A percentile compares a stretch with the other conserved stretches of the same genome.
These are phyloP conservation scores for Coptotermes formosanus DNA, from an alignment of 1,140 invertebrate genomes.

Conservation along the genomic window DNA sequence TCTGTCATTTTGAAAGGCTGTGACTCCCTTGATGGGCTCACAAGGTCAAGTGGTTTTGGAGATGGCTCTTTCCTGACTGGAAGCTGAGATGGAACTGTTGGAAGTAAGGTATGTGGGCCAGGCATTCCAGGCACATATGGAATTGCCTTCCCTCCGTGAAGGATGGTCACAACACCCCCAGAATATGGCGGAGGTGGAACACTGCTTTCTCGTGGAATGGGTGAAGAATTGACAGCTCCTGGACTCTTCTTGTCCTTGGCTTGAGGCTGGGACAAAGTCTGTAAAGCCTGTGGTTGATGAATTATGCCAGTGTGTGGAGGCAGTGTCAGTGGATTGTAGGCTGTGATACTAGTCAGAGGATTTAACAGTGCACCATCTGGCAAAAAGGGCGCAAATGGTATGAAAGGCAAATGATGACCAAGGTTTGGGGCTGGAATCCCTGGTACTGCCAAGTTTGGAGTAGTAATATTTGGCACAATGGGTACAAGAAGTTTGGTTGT, in stretches of 20 bases:
- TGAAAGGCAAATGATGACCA: slow-evolving; percentile 30
- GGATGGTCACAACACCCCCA: slow-evolving; percentile 39
- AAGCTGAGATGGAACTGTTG: neutral
- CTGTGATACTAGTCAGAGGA: slow-evolving; percentile 58
- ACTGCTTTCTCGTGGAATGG: neutral
- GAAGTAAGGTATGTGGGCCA: slow-evolving; percentile 63
- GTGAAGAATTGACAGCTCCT: neutral
- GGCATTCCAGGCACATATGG: slow-evolving; percentile 84
- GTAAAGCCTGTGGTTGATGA: neutral
- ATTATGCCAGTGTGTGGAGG: slow-evolving; percentile 36
- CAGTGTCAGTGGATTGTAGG: slow-evolving; percentile 68
- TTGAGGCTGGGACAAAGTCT: neutral
- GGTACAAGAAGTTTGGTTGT: slow-evolving; percentile 58
- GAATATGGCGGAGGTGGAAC: neutral
- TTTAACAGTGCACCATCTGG: slow-evolving; percentile 43
- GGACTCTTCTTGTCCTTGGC: slow-evolving; percentile 8
- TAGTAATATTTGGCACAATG: slow-evolving; percentile 57
- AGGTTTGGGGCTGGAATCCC: slow-evolving; percentile 40
- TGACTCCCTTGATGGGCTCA: slow-evolving; percentile 39
- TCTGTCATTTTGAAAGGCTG: slow-evolving; percentile 31
- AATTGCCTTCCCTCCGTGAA: slow-evolving; percentile 68
- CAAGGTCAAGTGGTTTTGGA: slow-evolving; percentile 46
- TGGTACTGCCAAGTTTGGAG: slow-evolving; percentile 55
- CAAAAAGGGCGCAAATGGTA: slow-evolving; percentile 27
- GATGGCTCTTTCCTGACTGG: slow-evolving; percentile 35